These are phyloP conservation scores for Oopsacas minuta DNA, from an alignment of 37 sponge, comb jelly and placozoan genomes.

Conservation along the genomic window DNA sequence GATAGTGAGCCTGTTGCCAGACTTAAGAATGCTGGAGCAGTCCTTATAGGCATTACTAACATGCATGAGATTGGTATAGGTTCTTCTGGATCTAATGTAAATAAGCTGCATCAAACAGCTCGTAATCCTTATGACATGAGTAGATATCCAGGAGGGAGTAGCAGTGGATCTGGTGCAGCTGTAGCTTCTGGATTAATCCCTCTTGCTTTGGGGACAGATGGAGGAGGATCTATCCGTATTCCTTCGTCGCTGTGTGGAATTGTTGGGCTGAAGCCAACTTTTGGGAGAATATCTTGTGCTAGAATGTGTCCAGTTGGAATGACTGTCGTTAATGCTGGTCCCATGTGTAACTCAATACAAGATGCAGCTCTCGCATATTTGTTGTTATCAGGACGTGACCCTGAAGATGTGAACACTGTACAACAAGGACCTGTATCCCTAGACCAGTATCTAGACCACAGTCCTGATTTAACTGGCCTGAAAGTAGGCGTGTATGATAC, in stretches of 20 bases:
- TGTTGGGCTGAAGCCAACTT: slow-evolving; percentile 79
- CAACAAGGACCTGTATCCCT: slow-evolving; percentile 4
- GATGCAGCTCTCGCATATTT: slow-evolving; percentile 39
- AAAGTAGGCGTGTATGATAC: slow-evolving; percentile 43
- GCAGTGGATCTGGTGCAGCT: slow-evolving; percentile 64
- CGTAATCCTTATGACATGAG: slow-evolving; percentile 73
- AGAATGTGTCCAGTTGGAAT: slow-evolving; percentile 20
- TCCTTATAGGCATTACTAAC: slow-evolving; percentile 76
- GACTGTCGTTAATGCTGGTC: slow-evolving; percentile 43
- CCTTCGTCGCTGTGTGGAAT: slow-evolving; percentile 76
- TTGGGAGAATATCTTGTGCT: slow-evolving; percentile 22
- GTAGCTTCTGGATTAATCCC: slow-evolving; percentile 78
- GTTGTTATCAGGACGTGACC: slow-evolving; percentile 17
- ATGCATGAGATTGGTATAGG: slow-evolving; percentile 86
- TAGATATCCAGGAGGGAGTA: slow-evolving; percentile 72
- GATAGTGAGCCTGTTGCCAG: slow-evolving; percentile 38
- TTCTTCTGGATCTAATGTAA: slow-evolving; percentile 69
- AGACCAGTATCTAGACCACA: slow-evolving; percentile 17
- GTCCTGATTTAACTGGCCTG: slow-evolving; percentile 25
- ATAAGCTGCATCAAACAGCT: slow-evolving; percentile 50
- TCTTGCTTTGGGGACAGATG: slow-evolving; percentile 74
- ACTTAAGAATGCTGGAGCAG: slow-evolving; percentile 58
- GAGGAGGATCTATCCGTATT: slow-evolving; percentile 82
- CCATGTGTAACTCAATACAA: slow-evolving; percentile 34
- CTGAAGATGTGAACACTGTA: not conserved